phyloP scores from a whole-genome alignment of 2,888 invertebrate genomes.

The Platypus cylindrus region DNA sequence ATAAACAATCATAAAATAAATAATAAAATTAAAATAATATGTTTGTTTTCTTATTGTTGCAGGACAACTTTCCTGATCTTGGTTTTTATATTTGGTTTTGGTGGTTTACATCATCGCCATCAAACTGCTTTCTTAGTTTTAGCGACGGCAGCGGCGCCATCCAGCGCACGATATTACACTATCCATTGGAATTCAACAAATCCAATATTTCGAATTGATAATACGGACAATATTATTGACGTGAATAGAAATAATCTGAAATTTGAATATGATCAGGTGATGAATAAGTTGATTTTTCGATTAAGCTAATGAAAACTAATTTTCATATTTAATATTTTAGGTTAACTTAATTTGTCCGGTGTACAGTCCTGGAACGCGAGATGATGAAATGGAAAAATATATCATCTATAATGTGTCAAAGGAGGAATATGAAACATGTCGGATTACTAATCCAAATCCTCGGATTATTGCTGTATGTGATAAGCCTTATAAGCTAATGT shows the following conservation, averaged over 20 bases:
- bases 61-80: too few species aligned
- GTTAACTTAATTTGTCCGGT: conserved; percentile 92
- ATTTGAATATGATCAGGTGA: conserved; percentile 79
- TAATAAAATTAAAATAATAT: too few species aligned
- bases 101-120: too few species aligned
- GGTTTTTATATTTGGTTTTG: too few species aligned
- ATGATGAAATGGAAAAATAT: conserved; percentile 86
- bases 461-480: conserved; percentile 92
- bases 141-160: conserved; percentile 32
- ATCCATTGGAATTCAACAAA: conserved; percentile 38
- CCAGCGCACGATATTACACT: conserved; percentile 35
- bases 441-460: conserved; percentile 88
- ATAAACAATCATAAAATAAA: too few species aligned
- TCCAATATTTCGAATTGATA: conserved; percentile 79
- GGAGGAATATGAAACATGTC: conserved; percentile 91
- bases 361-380: conserved; percentile 73
- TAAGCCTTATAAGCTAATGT: conserved; percentile 88
- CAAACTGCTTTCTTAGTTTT: too few species aligned
- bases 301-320: too few species aligned
- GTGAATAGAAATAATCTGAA: conserved; percentile 82
- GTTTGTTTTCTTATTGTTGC: too few species aligned
- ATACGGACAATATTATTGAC: conserved; percentile 93
- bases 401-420: conserved; percentile 95
- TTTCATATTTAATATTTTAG: too few species aligned
- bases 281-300: too few species aligned